These are phyloP conservation scores for Tanypteryx hageni DNA, from an alignment of 2,888 invertebrate species.

Conservation along the genomic window DNA sequence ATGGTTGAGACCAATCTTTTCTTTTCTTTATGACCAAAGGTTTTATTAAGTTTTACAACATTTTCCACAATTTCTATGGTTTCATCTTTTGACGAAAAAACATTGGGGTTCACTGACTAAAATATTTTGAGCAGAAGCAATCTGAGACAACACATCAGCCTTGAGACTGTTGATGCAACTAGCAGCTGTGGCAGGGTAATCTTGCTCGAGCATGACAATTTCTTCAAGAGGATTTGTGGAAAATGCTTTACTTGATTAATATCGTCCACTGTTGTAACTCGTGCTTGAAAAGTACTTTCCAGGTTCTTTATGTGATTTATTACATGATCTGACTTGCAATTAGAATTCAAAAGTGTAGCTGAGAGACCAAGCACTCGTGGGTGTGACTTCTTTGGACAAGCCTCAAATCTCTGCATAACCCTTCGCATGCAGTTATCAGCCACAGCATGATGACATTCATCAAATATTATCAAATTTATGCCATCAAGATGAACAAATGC, in stretches of 20 bases:
- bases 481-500: constrained; percentile 73
- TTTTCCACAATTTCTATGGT: not conserved
- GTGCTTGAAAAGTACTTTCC: constrained; percentile 85
- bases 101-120: not conserved
- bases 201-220: constrained; percentile 70
- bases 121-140: not conserved
- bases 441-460: constrained; percentile 96
- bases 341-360: constrained; percentile 89
- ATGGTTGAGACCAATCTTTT: not conserved
- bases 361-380: constrained; percentile 91
- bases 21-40: constrained; percentile 2
- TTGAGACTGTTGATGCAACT: not conserved
- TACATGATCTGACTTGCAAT: constrained; percentile 78
- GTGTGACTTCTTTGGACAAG: constrained; percentile 74
- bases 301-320: constrained; percentile 78
- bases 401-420: constrained; percentile 76
- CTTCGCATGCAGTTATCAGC: constrained; percentile 88
- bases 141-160: not conserved
- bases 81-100: not conserved
- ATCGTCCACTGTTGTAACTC: constrained; percentile 83
- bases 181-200: not conserved
- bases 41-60: not conserved
- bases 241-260: constrained; percentile 77
- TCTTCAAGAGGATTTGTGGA: constrained; percentile 76
- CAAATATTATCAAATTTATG: constrained; percentile 91